Base-by-base conservation (phyloP, 2,888 invertebrate species). In the Andrena trimmerana region DNA sequence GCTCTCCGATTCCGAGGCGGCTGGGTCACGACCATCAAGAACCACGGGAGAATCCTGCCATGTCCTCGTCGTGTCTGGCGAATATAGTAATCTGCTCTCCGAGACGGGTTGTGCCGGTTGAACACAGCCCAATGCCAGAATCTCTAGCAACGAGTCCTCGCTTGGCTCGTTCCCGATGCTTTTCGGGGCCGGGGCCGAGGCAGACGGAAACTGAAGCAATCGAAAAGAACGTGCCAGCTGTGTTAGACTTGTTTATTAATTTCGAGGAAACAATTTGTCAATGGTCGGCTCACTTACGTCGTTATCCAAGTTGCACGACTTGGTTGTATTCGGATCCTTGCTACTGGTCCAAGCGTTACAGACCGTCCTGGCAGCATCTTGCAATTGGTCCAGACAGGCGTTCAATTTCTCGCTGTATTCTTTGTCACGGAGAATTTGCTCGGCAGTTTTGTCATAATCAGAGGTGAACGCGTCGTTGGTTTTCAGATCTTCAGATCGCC, bases 321-420 rank as follows among this genome's bases (percentile, higher is more conserved):
- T 29, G 16, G n/a, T 13, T 5, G n/a, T 24, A 6, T 42, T n/a
- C 10, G 3, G 36, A 33, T 36, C 67, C 31, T 69, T 63, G 27
- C 13, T 67, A 0, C 2, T 31, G 57, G 0, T 48, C 57, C 62
- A 74, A 1, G 13, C 54, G 8, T 10, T 2, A 4, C 24, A 16
- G 0, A 50, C 31, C 2, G 63, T 67, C 4, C 50, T 57, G 42
- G 63, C n/a, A 6, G 31, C 20, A 31, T 48, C 4, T 24, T 70
- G 88, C 13, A 92, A 73, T 24, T 89, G 82, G 66, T 92, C 90
- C 27, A 92, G 83, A 24, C 90, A 90, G 5, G 88, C 84, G 70
- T 90, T 90, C 66, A 92, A 74, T 54, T 87, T 90, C 65, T 91
- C 88, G n/a, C 89, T 83, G 75, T 85, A 91, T 3, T 90, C 86